Conservation (phyloP, 2,797 vertebrate genomes). For the Sebastes cheni region DNA sequence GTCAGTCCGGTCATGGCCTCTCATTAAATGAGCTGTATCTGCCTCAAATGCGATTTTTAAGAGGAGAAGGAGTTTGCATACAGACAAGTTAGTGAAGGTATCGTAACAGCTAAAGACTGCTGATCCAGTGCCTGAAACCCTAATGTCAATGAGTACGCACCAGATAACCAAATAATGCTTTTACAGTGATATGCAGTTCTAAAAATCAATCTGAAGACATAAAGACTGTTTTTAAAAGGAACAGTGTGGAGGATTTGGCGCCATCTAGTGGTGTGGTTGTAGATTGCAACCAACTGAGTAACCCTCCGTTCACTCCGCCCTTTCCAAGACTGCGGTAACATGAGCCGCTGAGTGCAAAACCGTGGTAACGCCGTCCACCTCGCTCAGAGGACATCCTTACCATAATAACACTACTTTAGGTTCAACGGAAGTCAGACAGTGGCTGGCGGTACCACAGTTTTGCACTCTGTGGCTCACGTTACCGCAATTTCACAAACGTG, state of each 20-base stretch:
- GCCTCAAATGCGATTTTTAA: conserved; percentile 46
- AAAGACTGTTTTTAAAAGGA: background rate
- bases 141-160: background rate
- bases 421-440: too few species aligned
- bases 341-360: too few species aligned
- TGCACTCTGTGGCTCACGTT: fast-evolving
- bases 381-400: too few species aligned
- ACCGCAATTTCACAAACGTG: too few species aligned
- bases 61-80: conserved; percentile 16
- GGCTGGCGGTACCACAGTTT: too few species aligned
- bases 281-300: too few species aligned
- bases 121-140: conserved; percentile 7
- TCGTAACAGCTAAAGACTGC: background rate
- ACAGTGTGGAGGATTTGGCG: too few species aligned
- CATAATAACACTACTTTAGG: too few species aligned
- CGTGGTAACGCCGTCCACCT: fast-evolving
- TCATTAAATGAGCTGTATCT: conserved; percentile 65
- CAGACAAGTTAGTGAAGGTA: conserved; percentile 21
- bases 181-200: background rate
- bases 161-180: background rate
- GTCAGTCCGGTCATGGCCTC: conserved; percentile 57
- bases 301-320: fast-evolving
- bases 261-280: too few species aligned
- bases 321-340: too few species aligned
- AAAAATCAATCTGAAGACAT: background rate